phyloP scores from a whole-genome alignment of 2,113 vertebrate genomes.

The Anthoscopus minutus region DNA sequence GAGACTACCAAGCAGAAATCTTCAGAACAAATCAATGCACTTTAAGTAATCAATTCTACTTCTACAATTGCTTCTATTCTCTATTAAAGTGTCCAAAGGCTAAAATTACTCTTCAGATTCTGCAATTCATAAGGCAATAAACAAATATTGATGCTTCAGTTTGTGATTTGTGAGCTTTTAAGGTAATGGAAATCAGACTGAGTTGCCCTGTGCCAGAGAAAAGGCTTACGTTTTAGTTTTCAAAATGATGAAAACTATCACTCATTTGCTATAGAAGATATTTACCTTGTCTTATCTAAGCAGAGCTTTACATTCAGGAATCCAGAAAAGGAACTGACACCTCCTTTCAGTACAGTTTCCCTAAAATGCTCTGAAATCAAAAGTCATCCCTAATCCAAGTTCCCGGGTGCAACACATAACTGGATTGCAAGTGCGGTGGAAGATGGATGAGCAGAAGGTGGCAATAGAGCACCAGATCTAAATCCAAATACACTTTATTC shows the following conservation, averaged over 20 bases:
- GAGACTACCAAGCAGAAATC: neutral
- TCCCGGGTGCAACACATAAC: fast-evolving
- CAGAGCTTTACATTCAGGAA: neutral
- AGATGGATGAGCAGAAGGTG: neutral
- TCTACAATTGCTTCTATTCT: neutral
- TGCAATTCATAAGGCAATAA: neutral
- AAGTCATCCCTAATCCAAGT: neutral
- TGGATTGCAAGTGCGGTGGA: fast-evolving
- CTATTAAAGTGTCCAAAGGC: neutral
- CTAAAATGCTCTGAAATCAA: neutral
- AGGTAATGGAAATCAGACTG: neutral
- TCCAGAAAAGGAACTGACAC: neutral
- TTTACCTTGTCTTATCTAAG: neutral
- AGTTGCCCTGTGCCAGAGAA: neutral
- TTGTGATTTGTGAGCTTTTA: neutral
- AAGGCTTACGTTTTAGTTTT: fast-evolving
- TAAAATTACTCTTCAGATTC: neutral
- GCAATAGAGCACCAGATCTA: neutral
- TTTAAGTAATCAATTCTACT: neutral
- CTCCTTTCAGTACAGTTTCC: neutral
- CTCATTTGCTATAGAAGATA: neutral
- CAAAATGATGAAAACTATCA: fast-evolving
- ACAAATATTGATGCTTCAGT: neutral
- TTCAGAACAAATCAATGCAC: neutral
- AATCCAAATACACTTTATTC: fast-evolving